A percentile compares a stretch with the other conserved stretches of the same genome.
Conservation (phyloP, 2,113 vertebrate genomes). For the Myodes glareolus region DNA sequence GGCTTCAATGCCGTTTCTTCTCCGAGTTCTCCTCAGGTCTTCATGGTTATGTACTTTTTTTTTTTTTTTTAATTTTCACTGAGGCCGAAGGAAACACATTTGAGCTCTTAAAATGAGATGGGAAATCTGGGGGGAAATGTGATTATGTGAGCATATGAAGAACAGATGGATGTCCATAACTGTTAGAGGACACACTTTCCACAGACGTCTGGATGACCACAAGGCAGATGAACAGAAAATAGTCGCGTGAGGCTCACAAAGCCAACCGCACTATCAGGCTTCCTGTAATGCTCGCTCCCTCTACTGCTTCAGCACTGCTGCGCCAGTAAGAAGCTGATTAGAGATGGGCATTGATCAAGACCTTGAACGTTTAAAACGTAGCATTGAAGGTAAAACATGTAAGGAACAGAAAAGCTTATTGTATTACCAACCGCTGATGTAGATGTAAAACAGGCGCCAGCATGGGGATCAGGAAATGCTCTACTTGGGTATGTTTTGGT, state of each 20-base stretch:
- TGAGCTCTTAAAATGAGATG: background rate
- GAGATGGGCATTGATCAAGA: background rate
- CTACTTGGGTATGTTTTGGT: background rate
- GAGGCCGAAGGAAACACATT: background rate
- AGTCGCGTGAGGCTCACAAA: too few species aligned
- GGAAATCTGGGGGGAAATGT: background rate
- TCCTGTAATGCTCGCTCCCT: background rate
- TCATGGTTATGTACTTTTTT: background rate
- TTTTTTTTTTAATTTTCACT: constrained; percentile 36
- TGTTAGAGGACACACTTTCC: background rate
- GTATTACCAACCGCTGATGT: background rate
- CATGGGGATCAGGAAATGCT: background rate
- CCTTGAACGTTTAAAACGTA: background rate
- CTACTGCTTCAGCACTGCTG: background rate
- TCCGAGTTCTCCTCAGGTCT: background rate
- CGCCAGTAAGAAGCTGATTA: background rate
- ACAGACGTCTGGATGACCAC: background rate
- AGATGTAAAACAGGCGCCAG: background rate
- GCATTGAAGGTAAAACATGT: background rate
- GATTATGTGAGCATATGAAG: background rate
- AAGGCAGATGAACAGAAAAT: background rate
- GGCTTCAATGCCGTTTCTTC: background rate
- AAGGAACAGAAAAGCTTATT: background rate
- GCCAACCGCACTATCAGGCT: too few species aligned
- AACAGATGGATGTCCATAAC: background rate